These are phyloP conservation scores for Cherax destructor DNA, from an alignment of 1,140 invertebrate species.

Conservation along the genomic window DNA sequence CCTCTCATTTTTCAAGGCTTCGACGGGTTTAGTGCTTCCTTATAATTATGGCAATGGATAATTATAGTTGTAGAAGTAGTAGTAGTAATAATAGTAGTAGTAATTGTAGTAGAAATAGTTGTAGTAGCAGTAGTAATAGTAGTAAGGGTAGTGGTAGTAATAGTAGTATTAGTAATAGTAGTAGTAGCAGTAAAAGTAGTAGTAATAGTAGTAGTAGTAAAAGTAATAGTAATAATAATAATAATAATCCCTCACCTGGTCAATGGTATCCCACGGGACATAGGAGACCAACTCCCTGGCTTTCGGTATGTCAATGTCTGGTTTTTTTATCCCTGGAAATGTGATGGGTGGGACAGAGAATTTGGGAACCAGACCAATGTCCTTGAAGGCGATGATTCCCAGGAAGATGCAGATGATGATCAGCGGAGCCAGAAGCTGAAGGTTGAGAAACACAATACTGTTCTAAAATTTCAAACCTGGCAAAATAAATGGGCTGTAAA, in stretches of 20 bases:
- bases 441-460: not conserved
- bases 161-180: too few species aligned
- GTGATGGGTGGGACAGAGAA: conserved; percentile 3
- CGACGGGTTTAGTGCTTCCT: too few species aligned
- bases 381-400: conserved; percentile 30
- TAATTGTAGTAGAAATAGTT: too few species aligned
- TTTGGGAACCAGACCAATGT: conserved; percentile 19
- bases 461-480: not conserved
- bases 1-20: too few species aligned
- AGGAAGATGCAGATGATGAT: conserved; percentile 55
- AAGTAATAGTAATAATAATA: too few species aligned
- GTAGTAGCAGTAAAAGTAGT: too few species aligned
- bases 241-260: conserved; percentile 18
- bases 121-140: too few species aligned
- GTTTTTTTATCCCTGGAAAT: not conserved
- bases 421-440: conserved; percentile 40
- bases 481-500: not conserved
- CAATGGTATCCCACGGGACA: conserved; percentile 31
- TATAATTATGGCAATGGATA: too few species aligned
- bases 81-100: too few species aligned
- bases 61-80: too few species aligned
- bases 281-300: not conserved
- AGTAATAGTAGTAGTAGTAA: too few species aligned
- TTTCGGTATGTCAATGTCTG: not conserved
- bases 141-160: too few species aligned